Conservation (phyloP, 53 echinoderm and acorn worm species). For the Temnopleurus reevesii region DNA sequence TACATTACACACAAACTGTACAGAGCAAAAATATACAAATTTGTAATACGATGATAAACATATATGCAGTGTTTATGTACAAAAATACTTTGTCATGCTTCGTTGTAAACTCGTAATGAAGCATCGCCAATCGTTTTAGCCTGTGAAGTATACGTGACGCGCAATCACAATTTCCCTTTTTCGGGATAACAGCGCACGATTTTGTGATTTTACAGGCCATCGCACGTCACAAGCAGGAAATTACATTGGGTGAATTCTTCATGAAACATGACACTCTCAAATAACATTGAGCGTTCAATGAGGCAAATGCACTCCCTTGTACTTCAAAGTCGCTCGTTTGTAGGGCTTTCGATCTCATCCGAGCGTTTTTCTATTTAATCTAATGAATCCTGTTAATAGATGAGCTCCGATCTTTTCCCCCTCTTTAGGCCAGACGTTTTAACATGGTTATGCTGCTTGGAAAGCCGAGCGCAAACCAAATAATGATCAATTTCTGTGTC, state of each 20-base stretch:
- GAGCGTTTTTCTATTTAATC: not conserved
- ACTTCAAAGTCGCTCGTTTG: slow-evolving; percentile 5
- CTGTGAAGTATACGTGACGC: not conserved
- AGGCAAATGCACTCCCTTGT: not conserved
- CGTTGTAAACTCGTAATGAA: not conserved
- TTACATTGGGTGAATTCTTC: not conserved
- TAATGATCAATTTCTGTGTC: slow-evolving; percentile 24
- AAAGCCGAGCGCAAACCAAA: not conserved
- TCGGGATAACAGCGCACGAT: no score
- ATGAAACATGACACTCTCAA: not conserved
- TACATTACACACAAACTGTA: no score
- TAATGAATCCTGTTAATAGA: slow-evolving; percentile 17
- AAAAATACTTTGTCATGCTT: not conserved
- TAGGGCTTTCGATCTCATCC: not conserved
- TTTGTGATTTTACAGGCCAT: not conserved
- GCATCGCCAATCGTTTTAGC: not conserved
- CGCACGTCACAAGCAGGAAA: not conserved
- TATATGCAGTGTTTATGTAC: not conserved
- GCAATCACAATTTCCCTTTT: no score
- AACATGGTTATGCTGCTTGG: not conserved
- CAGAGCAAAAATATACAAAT: not conserved
- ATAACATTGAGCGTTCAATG: not conserved
- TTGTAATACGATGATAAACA: not conserved
- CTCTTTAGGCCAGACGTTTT: not conserved
- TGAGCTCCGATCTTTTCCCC: not conserved